A percentile compares a stretch with the other conserved stretches of the same genome.
phyloP scores from a whole-genome alignment of 2,113 vertebrate species.

The Callaeas wilsoni region DNA sequence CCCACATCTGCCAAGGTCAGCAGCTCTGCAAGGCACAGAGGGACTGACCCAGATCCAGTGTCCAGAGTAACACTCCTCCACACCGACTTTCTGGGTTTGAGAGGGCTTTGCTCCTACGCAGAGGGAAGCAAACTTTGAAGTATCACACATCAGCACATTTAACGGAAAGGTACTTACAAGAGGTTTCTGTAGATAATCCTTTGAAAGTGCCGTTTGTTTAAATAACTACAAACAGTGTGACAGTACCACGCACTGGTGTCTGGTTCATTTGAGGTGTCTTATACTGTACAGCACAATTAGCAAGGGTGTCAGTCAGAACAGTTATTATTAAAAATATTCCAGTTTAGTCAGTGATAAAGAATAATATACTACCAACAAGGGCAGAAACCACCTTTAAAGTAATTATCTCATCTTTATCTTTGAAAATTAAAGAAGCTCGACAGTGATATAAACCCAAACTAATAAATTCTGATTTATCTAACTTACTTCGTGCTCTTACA shows the following conservation, averaged over 20 bases:
- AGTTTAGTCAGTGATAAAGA: background rate
- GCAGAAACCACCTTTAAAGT: background rate
- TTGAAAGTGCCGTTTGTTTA: background rate
- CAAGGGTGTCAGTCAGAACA: background rate
- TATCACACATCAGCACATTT: background rate
- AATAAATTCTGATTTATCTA: background rate
- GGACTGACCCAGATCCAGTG: background rate
- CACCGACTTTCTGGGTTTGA: background rate
- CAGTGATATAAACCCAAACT: background rate
- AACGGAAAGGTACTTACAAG: background rate
- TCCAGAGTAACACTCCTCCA: background rate
- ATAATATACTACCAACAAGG: background rate
- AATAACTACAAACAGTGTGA: background rate
- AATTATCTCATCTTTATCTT: background rate
- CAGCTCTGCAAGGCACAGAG: background rate
- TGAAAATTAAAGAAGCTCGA: background rate
- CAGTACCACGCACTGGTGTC: background rate
- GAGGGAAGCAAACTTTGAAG: background rate
- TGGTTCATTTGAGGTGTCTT: background rate
- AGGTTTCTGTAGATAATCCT: background rate
- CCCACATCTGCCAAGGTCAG: background rate
- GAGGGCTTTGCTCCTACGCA: background rate
- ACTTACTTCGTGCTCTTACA: background rate
- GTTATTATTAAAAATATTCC: background rate
- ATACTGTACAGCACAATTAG: background rate